phyloP scores from a whole-genome alignment of 2,113 vertebrate species.

The Austrofundulus limnaeus region DNA sequence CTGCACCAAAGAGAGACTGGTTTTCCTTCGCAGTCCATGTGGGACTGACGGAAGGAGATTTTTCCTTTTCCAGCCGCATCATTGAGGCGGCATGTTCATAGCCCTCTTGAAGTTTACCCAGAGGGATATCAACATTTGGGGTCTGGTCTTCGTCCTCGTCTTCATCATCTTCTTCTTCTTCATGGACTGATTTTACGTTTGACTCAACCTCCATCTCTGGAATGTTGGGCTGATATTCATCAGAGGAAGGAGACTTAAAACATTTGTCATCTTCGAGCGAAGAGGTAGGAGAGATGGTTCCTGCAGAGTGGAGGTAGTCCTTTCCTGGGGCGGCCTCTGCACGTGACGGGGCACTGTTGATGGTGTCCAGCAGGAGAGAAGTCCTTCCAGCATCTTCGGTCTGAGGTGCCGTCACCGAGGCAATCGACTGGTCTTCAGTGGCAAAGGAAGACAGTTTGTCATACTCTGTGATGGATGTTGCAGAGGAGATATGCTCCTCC shows the following conservation, averaged over 20 bases:
- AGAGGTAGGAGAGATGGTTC: slow-evolving; percentile 96
- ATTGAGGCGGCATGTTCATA: slow-evolving; percentile 72
- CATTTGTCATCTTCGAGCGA: slow-evolving; percentile 96
- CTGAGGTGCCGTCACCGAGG: slow-evolving; percentile 92
- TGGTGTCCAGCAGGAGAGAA: slow-evolving; percentile 88
- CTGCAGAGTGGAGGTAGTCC: slow-evolving; percentile 93
- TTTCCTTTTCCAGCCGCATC: slow-evolving; percentile 73
- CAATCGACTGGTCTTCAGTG: slow-evolving; percentile 93
- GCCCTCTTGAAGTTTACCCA: slow-evolving; percentile 82
- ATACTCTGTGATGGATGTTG: slow-evolving; percentile 96
- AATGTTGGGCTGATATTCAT: slow-evolving; percentile 85
- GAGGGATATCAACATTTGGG: slow-evolving; percentile 81
- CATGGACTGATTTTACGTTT: slow-evolving; percentile 68
- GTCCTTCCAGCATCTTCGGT: slow-evolving; percentile 91
- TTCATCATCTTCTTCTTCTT: slow-evolving; percentile 85
- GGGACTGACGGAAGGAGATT: slow-evolving; percentile 42
- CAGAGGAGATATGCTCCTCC: slow-evolving; percentile 96
- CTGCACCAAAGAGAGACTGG: slow-evolving; percentile 29
- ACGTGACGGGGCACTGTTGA: slow-evolving; percentile 87
- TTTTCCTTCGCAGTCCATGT: slow-evolving; percentile 51
- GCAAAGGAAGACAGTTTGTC: slow-evolving; percentile 97
- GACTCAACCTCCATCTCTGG: slow-evolving; percentile 79
- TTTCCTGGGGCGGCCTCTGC: slow-evolving; percentile 91
- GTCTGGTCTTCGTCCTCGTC: slow-evolving; percentile 84
- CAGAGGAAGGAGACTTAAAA: slow-evolving; percentile 94